phyloP scores from a whole-genome alignment of 2,888 invertebrate genomes.

The Serrognathus titanus region DNA sequence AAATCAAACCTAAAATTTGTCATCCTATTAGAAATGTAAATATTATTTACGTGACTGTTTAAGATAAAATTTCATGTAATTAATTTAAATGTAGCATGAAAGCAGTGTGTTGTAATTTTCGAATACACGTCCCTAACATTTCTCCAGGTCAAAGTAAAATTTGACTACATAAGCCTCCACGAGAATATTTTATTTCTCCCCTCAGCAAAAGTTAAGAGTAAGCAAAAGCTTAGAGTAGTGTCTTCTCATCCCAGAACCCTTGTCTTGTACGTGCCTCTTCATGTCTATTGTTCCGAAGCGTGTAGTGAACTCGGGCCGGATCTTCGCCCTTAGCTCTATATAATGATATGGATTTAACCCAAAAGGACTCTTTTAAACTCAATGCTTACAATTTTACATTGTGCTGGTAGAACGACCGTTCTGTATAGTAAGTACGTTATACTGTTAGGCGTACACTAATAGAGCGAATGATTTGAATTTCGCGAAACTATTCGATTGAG shows the following conservation, averaged over 20 bases:
- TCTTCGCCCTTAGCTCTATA: constrained; percentile 47
- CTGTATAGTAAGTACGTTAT: too few species aligned
- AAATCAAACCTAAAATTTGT: too few species aligned
- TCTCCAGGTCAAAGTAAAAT: background rate
- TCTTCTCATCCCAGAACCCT: constrained; percentile 30
- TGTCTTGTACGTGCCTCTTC: constrained; percentile 47
- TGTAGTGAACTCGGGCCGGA: constrained; percentile 45
- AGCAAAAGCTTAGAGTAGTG: constrained; percentile 18
- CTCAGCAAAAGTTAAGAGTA: constrained; percentile 22
- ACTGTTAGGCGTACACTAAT: too few species aligned
- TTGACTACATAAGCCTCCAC: background rate
- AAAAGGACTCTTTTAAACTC: constrained; percentile 8
- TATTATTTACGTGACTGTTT: too few species aligned
- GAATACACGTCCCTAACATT: background rate
- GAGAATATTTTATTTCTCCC: constrained; percentile 11
- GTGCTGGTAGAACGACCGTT: too few species aligned
- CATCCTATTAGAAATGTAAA: too few species aligned
- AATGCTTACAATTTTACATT: too few species aligned
- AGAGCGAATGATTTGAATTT: too few species aligned
- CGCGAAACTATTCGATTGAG: too few species aligned
- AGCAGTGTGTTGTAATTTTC: too few species aligned
- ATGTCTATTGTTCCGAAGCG: constrained; percentile 50
- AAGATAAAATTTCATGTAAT: too few species aligned
- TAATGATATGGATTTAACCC: constrained; percentile 46
- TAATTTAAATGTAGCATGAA: too few species aligned